Base-by-base conservation (phyloP, 53 echinoderm and acorn worm genomes). In the Arbacia lixula region DNA sequence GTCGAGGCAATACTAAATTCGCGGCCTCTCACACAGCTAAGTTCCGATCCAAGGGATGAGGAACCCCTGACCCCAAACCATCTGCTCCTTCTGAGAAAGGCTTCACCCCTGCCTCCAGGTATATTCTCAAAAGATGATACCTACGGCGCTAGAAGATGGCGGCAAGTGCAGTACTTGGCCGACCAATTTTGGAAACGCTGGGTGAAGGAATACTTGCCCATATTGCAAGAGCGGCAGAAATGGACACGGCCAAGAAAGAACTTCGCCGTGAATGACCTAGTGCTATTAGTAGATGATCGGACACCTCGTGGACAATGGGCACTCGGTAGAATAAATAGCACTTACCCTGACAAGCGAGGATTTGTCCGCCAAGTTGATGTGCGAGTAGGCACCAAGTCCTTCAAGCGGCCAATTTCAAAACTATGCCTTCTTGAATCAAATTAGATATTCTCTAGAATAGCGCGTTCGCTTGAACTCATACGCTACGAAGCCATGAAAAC, bases 1-100 rank as follows among this genome's bases (percentile, higher is more conserved):
- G 93, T 93, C 9, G 90, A 90, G 39, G 91, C 88, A 11, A 83
- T 94, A 24, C 55, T 93, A 0, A 93, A 93, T 61, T 67, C 63
- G 3, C 55, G 88, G 25, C 90, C 93, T 12, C 75, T 93, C 1
- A 93, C 93, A 8, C 66, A 76, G 6, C 53, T 89, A 1, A 86
- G 86, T 40, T 27, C 72, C 33, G 93, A 89, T 42, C 84, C 89
- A 4, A 67, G 38, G 24, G 89, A 92, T 38, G 52, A 68, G 2
- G 69, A 86, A 68, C 83, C 93, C 16, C 27, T 90, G 36, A 93
- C 90, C 0, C 90, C 90, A 5, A 93, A 90, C 57, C 90, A 93
- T 80, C 54, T 90, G 25, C 49, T 93, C 5, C 84, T 89, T 12
- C 51, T 87, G 63, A 68, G 81, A 63, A 40, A 37, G 0, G 68